These are phyloP conservation scores for Epizoanthus rinbou DNA, from an alignment of 92 coral and sea anemone genomes.

Conservation along the genomic window DNA sequence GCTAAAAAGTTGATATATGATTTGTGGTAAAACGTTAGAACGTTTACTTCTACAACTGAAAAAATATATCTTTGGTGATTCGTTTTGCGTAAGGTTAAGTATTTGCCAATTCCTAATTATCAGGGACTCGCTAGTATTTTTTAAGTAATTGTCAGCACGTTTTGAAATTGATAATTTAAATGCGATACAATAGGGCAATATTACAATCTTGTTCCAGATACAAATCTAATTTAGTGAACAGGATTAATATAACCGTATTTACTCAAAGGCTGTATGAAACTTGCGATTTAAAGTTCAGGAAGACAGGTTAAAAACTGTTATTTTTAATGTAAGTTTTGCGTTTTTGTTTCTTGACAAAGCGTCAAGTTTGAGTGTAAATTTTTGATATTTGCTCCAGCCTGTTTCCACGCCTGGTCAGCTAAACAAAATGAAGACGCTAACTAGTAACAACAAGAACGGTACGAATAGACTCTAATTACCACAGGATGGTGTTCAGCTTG, in stretches of 20 bases:
- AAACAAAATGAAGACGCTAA: neutral
- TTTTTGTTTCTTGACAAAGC: neutral
- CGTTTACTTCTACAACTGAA: neutral
- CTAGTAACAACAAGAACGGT: conserved; percentile 7
- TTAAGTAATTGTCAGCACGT: conserved; percentile 17
- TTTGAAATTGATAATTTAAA: conserved; percentile 15
- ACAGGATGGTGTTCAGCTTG: conserved; percentile 7
- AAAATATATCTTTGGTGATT: no score
- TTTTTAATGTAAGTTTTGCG: neutral
- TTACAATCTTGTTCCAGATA: conserved; percentile 16
- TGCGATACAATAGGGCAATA: conserved; percentile 17
- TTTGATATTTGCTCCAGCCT: neutral
- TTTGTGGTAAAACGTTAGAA: conserved; percentile 7
- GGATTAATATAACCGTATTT: conserved; percentile 10
- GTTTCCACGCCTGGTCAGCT: neutral
- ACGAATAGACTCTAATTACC: conserved; percentile 5
- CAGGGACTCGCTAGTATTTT: neutral
- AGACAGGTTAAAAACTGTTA: neutral
- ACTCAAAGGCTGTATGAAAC: conserved; percentile 14
- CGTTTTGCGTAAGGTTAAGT: no score
- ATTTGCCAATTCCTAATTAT: neutral
- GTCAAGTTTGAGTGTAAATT: neutral
- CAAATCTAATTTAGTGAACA: conserved; percentile 23
- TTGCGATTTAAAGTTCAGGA: conserved; percentile 13
- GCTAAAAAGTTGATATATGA: conserved; percentile 35